phyloP scores from a whole-genome alignment of 2,797 vertebrate genomes.

The Platyrinchus mystaceus region DNA sequence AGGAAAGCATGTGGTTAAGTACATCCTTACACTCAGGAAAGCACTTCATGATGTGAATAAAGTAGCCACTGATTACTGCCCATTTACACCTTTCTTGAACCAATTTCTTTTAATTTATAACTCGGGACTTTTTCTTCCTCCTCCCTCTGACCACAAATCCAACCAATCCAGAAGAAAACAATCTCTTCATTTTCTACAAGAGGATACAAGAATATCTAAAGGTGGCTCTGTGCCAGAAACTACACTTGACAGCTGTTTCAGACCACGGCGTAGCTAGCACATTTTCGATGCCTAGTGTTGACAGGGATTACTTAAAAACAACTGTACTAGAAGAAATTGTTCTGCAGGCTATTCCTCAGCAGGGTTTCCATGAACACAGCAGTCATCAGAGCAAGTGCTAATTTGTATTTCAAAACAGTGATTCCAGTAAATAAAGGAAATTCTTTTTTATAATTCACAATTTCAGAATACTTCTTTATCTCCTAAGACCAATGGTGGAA shows the following conservation, averaged over 20 bases:
- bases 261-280: not conserved
- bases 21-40: not conserved
- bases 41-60: not conserved
- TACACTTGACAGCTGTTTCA: conserved; percentile 47
- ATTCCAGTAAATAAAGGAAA: not conserved
- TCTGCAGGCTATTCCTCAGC: conserved; percentile 40
- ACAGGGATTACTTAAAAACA: conserved; percentile 46
- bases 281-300: conserved; percentile 2
- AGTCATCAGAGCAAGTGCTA: conserved; percentile 6
- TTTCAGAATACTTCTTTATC: not conserved
- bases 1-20: not conserved
- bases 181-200: not conserved
- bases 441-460: not conserved
- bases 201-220: not conserved
- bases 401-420: conserved; percentile 17
- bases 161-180: not conserved
- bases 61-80: not conserved
- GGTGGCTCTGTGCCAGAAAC: conserved; percentile 15
- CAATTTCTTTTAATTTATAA: not conserved
- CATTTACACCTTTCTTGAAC: not conserved
- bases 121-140: not conserved
- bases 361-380: conserved; percentile 12
- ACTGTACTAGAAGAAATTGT: conserved; percentile 28
- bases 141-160: not conserved
- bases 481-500: not conserved